Percentiles rank a stretch among this genome's conserved stretches.
Conservation (phyloP, 2,797 vertebrate genomes). For the Sebastes matsubarae region DNA sequence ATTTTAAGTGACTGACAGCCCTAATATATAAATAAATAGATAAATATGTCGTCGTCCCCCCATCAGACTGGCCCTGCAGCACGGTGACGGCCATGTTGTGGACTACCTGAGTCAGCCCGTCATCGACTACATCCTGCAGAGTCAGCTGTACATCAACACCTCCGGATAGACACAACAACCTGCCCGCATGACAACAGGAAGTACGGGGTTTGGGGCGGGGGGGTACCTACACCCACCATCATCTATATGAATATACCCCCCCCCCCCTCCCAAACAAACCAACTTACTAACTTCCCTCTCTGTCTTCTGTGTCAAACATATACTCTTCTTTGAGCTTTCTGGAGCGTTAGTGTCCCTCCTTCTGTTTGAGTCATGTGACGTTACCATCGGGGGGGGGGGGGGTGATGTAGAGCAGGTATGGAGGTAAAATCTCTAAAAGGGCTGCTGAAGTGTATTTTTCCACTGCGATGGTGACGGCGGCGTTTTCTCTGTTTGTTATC, state of each 20-base stretch:
- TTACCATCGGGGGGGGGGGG: constrained; percentile 29
- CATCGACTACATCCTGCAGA: constrained; percentile 99
- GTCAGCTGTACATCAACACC: constrained; percentile 97
- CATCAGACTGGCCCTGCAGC: constrained; percentile 94
- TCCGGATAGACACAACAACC: constrained; percentile 84
- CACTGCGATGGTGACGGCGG: background rate
- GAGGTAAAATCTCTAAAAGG: background rate
- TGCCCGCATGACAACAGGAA: constrained; percentile 32
- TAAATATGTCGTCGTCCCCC: background rate
- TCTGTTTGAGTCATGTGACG: constrained; percentile 78
- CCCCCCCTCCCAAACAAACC: background rate
- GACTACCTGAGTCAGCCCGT: constrained; percentile 96
- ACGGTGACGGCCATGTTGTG: constrained; percentile 95
- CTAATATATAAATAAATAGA: too few relatives aligned
- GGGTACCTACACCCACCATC: background rate
- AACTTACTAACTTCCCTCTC: constrained; percentile 44
- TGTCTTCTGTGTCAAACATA: constrained; percentile 76
- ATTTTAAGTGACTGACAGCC: too few relatives aligned
- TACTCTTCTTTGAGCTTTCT: constrained; percentile 72
- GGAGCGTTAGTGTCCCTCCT: constrained; percentile 68
- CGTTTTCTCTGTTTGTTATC: constrained; percentile 6
- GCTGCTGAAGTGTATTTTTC: constrained; percentile 15
- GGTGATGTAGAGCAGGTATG: background rate
- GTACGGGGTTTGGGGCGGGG: background rate
- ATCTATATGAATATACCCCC: background rate